Conservation (phyloP, 2,113 vertebrate species). For the Kryptolebias marmoratus region DNA sequence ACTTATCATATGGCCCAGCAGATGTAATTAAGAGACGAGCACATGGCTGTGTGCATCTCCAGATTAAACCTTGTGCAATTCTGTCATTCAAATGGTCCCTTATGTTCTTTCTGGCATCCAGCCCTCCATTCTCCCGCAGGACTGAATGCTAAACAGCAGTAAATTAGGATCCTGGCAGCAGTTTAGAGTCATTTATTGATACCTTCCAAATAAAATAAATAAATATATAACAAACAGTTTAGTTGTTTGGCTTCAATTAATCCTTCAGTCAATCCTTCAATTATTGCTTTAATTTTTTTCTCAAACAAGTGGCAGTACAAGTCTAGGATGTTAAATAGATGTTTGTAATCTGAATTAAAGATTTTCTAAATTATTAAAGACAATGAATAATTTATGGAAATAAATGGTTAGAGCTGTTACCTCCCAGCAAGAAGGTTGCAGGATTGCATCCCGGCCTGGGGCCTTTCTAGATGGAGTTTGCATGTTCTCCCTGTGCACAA, state of each 20-base stretch:
- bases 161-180: slow-evolving; percentile 45
- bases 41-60: background rate
- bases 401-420: background rate
- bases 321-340: background rate
- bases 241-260: slow-evolving; percentile 36
- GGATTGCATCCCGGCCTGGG: too few relatives aligned
- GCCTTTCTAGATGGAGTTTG: too few relatives aligned
- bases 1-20: slow-evolving; percentile 14
- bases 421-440: too few relatives aligned
- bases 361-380: too few relatives aligned
- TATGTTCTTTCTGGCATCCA: slow-evolving; percentile 22
- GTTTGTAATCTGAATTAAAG: slow-evolving; percentile 13
- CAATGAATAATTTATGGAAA: background rate
- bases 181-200: slow-evolving; percentile 41
- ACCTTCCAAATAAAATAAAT: slow-evolving; percentile 1
- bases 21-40: slow-evolving; percentile 2
- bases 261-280: slow-evolving; percentile 28
- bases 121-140: slow-evolving; percentile 27
- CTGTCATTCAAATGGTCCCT: slow-evolving; percentile 39
- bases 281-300: too few relatives aligned
- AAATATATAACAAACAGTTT: slow-evolving; percentile 4
- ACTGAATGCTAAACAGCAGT: slow-evolving; percentile 33
- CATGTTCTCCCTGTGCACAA: too few relatives aligned
- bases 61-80: slow-evolving; percentile 25
- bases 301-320: slow-evolving; percentile 3